Conservation (phyloP, 1,140 invertebrate genomes). For the Paracyclopina nana region DNA sequence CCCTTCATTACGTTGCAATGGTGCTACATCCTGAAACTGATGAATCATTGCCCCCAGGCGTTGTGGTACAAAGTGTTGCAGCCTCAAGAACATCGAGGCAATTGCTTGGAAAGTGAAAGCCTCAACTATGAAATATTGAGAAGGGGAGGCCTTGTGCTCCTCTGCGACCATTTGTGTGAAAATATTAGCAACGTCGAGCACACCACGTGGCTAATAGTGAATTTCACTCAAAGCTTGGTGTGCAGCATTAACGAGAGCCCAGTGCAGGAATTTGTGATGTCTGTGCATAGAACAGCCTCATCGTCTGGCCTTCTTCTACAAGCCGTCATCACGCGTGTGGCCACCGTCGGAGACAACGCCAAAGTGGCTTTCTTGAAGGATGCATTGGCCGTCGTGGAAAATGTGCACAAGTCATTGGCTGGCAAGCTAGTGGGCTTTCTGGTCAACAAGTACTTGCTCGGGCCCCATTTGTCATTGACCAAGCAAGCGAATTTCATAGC, state of each 20-base stretch:
- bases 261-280: neutral
- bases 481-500: neutral
- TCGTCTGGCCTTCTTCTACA: constrained; percentile 5
- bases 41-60: neutral
- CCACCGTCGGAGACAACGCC: neutral
- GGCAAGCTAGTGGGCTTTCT: constrained; percentile 5
- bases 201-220: neutral
- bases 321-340: neutral
- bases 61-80: neutral
- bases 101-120: neutral
- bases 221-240: neutral
- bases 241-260: neutral
- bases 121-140: neutral
- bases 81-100: neutral
- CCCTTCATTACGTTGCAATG: constrained; percentile 6
- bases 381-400: constrained; percentile 1
- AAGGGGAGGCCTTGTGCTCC: neutral
- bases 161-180: constrained; percentile 10
- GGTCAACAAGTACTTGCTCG: neutral
- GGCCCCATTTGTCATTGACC: neutral
- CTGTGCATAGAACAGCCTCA: neutral
- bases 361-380: constrained; percentile 1
- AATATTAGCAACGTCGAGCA: constrained; percentile 5
- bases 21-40: neutral
- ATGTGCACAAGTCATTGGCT: neutral